These are phyloP conservation scores for Chrysina gloriosa DNA, from an alignment of 2,888 invertebrate genomes.

Conservation along the genomic window DNA sequence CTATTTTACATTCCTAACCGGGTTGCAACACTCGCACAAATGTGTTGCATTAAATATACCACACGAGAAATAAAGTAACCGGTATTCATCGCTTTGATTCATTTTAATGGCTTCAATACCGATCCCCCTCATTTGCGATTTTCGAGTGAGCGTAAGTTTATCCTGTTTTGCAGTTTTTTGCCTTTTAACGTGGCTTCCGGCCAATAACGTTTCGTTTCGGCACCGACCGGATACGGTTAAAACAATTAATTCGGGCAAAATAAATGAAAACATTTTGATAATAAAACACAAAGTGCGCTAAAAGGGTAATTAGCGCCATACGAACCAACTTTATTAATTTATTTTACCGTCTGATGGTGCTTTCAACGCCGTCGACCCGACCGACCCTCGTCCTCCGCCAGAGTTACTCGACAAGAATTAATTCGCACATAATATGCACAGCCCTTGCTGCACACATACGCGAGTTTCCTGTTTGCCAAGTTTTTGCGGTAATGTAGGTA, in stretches of 20 bases:
- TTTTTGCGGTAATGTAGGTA: no score
- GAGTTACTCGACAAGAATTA: conserved; percentile 15
- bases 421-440: background rate
- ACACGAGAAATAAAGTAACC: no score
- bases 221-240: background rate
- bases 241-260: background rate
- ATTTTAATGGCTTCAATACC: no score
- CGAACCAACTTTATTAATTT: conserved; percentile 32
- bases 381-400: background rate
- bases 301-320: conserved; percentile 33
- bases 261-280: conserved; percentile 29
- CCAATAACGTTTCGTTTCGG: conserved; percentile 1
- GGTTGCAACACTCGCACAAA: no score
- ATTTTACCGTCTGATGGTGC: conserved; percentile 25
- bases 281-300: conserved; percentile 22
- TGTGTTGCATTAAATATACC: no score
- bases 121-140: no score
- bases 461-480: background rate
- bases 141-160: background rate
- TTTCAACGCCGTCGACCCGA: conserved; percentile 5
- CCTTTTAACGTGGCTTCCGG: background rate
- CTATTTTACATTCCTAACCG: no score
- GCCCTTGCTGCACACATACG: background rate
- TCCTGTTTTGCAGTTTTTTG: background rate
- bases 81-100: no score